Percentiles rank a stretch among this genome's conserved stretches.
Conservation (phyloP, 64 coral and sea anemone genomes). For the Pachyseris speciosa region DNA sequence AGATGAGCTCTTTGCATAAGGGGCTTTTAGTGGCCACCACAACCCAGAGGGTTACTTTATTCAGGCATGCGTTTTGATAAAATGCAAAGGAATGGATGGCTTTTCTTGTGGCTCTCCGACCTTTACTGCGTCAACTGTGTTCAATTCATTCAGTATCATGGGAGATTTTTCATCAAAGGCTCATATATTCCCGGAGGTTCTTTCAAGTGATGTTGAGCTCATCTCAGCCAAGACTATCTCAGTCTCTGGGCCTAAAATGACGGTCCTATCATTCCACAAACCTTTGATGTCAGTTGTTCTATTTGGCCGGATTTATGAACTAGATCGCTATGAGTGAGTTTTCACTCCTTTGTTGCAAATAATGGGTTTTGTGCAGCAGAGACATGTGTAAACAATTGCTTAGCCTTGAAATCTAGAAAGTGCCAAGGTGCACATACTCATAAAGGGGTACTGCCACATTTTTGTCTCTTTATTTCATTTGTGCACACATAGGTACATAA, state of each 20-base stretch:
- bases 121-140: conserved; percentile 62
- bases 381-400: too few relatives aligned
- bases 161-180: conserved; percentile 85
- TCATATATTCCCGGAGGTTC: conserved; percentile 77
- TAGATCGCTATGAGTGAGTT: too few relatives aligned
- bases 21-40: conserved; percentile 80
- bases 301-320: conserved; percentile 76
- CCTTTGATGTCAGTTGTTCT: conserved; percentile 84
- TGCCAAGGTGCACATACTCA: too few relatives aligned
- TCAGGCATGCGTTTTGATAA: conserved; percentile 85
- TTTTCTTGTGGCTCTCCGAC: conserved; percentile 71
- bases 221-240: conserved; percentile 30
- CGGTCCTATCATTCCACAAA: conserved; percentile 39
- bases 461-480: too few relatives aligned
- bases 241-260: conserved; percentile 34
- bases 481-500: too few relatives aligned
- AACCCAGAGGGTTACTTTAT: conserved; percentile 41
- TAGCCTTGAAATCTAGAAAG: too few relatives aligned
- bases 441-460: too few relatives aligned
- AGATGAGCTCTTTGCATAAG: conserved; percentile 88
- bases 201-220: conserved; percentile 65
- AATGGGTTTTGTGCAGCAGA: too few relatives aligned
- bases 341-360: too few relatives aligned
- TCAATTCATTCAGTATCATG: conserved; percentile 69
- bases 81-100: conserved; percentile 58